Conservation (phyloP, 1,140 invertebrate species). For the Drosophila ironensis region DNA sequence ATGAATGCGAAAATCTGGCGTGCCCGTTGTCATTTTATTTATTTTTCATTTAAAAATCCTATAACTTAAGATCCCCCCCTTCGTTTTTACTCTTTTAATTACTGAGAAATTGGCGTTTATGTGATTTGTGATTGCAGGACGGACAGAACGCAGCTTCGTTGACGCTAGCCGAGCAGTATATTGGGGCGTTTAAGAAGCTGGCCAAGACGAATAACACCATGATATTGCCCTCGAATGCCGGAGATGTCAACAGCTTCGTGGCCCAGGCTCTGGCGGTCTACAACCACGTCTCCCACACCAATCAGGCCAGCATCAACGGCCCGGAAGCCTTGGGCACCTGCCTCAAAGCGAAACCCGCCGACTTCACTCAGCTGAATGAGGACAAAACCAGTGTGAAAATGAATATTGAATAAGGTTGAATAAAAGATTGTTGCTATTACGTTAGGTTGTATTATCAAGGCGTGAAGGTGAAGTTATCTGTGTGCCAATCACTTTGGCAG, state of each 20-base stretch:
- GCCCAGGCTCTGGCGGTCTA: constrained; percentile 87
- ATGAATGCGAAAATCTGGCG: constrained; percentile 20
- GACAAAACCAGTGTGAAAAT: constrained; percentile 68
- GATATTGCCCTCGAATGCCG: constrained; percentile 94
- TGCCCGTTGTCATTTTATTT: neutral
- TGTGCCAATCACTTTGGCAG: constrained; percentile 82
- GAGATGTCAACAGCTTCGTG: constrained; percentile 92
- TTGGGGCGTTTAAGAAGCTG: constrained; percentile 95
- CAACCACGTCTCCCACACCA: constrained; percentile 61
- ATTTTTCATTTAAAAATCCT: neutral
- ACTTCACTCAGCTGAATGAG: constrained; percentile 54
- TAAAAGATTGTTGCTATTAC: constrained; percentile 46
- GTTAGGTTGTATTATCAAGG: constrained; percentile 1
- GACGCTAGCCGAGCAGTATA: constrained; percentile 97
- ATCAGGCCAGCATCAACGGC: constrained; percentile 22
- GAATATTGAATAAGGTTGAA: constrained; percentile 62
- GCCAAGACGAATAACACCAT: constrained; percentile 97
- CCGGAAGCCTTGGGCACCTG: constrained; percentile 15
- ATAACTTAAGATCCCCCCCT: neutral
- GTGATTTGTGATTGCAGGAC: constrained; percentile 81
- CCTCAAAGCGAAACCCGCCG: constrained; percentile 38
- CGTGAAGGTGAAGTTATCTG: no score
- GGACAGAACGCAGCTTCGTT: constrained; percentile 94
- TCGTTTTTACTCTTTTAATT: neutral
- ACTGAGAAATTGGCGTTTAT: neutral